Percentiles rank a stretch among this genome's conserved stretches.
These are phyloP conservation scores for Lerema accius DNA, from an alignment of 1,140 invertebrate genomes.

Conservation along the genomic window DNA sequence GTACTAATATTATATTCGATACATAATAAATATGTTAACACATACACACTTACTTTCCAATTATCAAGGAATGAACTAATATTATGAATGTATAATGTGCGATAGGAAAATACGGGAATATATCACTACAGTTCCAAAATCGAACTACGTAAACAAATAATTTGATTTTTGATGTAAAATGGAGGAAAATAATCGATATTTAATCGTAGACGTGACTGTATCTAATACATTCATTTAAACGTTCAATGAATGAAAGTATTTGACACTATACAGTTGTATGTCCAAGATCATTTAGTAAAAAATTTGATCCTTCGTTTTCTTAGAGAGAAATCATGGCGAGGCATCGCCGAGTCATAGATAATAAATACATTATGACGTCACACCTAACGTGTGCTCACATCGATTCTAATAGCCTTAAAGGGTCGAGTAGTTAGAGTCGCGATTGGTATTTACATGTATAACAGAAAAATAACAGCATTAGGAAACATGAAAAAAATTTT, in stretches of 20 bases:
- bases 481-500: too few relatives aligned
- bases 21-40: not conserved
- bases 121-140: slow-evolving; percentile 5
- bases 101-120: slow-evolving; percentile 2
- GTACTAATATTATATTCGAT: not conserved
- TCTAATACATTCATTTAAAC: not conserved
- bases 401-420: too few relatives aligned
- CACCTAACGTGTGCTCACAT: not conserved
- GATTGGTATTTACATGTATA: too few relatives aligned
- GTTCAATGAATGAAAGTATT: not conserved
- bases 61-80: not conserved
- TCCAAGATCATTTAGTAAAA: not conserved
- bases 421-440: too few relatives aligned
- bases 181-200: not conserved
- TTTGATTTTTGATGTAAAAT: not conserved
- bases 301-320: not conserved
- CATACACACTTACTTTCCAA: not conserved
- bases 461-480: too few relatives aligned
- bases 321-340: not conserved
- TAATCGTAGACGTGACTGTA: not conserved
- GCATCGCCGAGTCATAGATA: not conserved
- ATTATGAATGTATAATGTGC: not conserved
- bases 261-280: not conserved
- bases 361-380: not conserved
- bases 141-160: not conserved